phyloP scores from a whole-genome alignment of 2,797 vertebrate species.

The Esox masquinongy region DNA sequence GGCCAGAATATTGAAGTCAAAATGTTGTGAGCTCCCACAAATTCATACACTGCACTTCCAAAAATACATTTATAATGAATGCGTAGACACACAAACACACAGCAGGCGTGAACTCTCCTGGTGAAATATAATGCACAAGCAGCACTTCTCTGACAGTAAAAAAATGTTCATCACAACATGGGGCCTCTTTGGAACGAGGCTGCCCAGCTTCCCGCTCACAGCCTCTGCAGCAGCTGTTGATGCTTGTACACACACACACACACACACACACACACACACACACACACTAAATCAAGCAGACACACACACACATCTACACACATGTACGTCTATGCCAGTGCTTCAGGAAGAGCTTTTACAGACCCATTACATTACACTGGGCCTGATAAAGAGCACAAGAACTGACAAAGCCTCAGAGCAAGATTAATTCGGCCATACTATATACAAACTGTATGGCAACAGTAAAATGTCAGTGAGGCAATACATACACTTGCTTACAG shows the following conservation, averaged over 20 bases:
- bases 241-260: background rate
- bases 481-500: background rate
- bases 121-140: too few species aligned
- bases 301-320: background rate
- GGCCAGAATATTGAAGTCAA: too few species aligned
- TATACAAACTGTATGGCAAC: too few species aligned
- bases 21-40: too few species aligned
- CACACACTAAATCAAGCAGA: background rate
- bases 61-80: background rate
- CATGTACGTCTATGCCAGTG: slow-evolving; percentile 44
- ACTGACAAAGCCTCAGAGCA: background rate
- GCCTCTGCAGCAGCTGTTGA: background rate
- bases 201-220: background rate
- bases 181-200: too few species aligned
- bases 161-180: too few species aligned
- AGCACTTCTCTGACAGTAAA: too few species aligned
- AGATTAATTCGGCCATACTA: background rate
- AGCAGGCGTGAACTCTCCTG: background rate
- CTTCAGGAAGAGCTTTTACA: background rate
- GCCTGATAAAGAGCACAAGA: background rate
- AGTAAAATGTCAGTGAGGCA: background rate
- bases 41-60: background rate
- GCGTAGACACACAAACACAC: background rate
- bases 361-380: background rate
- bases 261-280: background rate